Conservation (phyloP, 2,113 vertebrate species). For the Gallinago paraguaiae region DNA sequence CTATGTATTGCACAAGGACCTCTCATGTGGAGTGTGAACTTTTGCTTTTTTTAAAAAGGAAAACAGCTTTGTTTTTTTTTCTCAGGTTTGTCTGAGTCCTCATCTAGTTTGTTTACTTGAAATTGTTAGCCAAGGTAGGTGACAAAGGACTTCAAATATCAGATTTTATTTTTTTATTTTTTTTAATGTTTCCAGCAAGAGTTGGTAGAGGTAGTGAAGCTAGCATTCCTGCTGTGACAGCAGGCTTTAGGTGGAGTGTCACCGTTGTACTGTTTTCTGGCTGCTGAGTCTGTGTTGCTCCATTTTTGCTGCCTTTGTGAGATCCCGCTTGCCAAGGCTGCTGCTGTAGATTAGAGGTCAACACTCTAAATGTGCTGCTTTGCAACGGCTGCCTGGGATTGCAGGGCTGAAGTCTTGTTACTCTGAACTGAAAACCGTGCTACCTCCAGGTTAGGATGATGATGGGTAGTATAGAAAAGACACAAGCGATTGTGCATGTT, state of each 20-base stretch:
- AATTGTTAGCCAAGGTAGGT: background rate
- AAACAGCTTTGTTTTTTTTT: accelerated
- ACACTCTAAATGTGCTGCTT: background rate
- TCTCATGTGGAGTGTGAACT: background rate
- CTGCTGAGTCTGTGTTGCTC: background rate
- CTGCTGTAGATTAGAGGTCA: background rate
- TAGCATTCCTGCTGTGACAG: background rate
- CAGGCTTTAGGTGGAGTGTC: background rate
- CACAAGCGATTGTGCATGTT: background rate
- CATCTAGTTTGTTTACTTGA: background rate
- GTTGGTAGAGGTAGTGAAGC: background rate
- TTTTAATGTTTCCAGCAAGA: background rate
- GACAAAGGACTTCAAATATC: background rate
- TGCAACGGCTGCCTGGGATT: background rate
- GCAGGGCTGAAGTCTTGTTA: background rate
- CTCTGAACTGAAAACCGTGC: background rate
- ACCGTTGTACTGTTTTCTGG: background rate
- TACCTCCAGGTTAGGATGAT: background rate
- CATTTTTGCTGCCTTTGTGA: background rate
- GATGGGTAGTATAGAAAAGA: background rate
- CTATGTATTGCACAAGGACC: background rate
- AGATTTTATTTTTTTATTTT: background rate
- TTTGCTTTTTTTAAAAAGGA: background rate
- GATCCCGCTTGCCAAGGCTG: background rate
- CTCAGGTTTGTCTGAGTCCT: background rate